A percentile compares a stretch with the other conserved stretches of the same genome.
These are phyloP conservation scores for Cydia amplana DNA, from an alignment of 1,140 invertebrate genomes.

Conservation along the genomic window DNA sequence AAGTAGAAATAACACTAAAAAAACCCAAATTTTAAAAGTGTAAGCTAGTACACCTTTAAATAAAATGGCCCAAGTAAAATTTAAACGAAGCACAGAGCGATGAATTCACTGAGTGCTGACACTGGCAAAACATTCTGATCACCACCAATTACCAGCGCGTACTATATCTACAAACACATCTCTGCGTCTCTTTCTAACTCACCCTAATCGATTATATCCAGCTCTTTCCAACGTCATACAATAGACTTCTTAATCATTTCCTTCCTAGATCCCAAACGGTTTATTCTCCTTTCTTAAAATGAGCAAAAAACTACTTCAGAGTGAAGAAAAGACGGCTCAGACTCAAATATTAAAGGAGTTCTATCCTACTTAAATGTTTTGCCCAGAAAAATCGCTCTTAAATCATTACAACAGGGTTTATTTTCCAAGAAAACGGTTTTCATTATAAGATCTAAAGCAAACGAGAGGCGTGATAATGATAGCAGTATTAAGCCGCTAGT, in stretches of 20 bases:
- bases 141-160: conserved; percentile 73
- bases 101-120: conserved; percentile 69
- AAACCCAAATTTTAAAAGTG: no score
- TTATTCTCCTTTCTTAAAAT: not conserved
- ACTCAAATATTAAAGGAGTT: not conserved
- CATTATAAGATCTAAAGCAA: conserved; percentile 35
- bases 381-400: not conserved
- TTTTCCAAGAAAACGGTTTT: not conserved
- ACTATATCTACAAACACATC: conserved; percentile 58
- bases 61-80: not conserved
- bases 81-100: conserved; percentile 60
- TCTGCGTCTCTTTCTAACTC: conserved; percentile 47
- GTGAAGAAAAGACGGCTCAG: not conserved
- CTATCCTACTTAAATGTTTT: not conserved
- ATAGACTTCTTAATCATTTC: conserved; percentile 61
- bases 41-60: not conserved
- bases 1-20: no score
- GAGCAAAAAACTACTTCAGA: not conserved
- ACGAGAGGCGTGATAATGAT: conserved; percentile 47
- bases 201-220: conserved; percentile 26
- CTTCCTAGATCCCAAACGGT: conserved; percentile 34
- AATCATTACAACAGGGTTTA: not conserved
- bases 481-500: conserved; percentile 54
- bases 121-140: conserved; percentile 71
- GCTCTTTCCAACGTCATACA: conserved; percentile 51